A percentile compares a stretch with the other conserved stretches of the same genome.
Evolutionary conservation across 2,797 vertebrate genomes (phyloP).

Genomic region (Sebastolobus alascanus): DNA sequence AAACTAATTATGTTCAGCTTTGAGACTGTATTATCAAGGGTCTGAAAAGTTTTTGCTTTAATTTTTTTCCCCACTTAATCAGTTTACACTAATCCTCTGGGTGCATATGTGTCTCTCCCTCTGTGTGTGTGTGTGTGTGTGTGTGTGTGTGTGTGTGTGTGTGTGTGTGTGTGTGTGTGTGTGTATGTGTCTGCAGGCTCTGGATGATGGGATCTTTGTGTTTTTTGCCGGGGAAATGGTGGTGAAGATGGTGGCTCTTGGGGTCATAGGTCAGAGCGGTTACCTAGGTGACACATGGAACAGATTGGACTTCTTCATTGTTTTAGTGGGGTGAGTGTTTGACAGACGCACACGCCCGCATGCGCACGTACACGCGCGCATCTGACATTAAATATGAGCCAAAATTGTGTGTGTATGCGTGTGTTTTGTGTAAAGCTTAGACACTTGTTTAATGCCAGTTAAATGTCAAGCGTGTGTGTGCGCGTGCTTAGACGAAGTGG

Average conservation of each 20-base stretch:
- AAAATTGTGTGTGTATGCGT: conserved; percentile 69
- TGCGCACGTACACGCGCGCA: conserved; percentile 35
- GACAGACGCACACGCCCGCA: conserved; percentile 36
- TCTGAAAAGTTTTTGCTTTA: conserved; percentile 63
- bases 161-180: conserved; percentile 23
- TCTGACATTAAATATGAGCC: conserved; percentile 84
- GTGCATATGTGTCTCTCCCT: conserved; percentile 1
- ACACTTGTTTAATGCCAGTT: conserved; percentile 88
- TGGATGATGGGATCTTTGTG: conserved; percentile 95
- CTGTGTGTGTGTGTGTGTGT: conserved; percentile 26
- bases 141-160: conserved; percentile 23
- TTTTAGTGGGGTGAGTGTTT: conserved; percentile 93
- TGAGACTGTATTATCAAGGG: conserved; percentile 67
- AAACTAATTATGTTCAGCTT: conserved; percentile 68
- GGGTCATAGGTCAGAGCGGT: conserved; percentile 94
- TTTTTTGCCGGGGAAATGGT: conserved; percentile 98
- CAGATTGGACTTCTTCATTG: conserved; percentile 98
- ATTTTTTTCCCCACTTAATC: conserved; percentile 64
- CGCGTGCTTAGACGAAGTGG: conserved; percentile 29
- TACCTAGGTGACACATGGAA: conserved; percentile 99
- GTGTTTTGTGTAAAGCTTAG: conserved; percentile 77
- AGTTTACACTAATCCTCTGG: conserved; percentile 69
- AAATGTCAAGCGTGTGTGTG: conserved; percentile 84
- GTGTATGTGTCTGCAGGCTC: conserved; percentile 46
- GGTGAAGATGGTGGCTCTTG: conserved; percentile 96